Base-by-base conservation (phyloP, 2,888 invertebrate species). In the Calliphora vomitoria region DNA sequence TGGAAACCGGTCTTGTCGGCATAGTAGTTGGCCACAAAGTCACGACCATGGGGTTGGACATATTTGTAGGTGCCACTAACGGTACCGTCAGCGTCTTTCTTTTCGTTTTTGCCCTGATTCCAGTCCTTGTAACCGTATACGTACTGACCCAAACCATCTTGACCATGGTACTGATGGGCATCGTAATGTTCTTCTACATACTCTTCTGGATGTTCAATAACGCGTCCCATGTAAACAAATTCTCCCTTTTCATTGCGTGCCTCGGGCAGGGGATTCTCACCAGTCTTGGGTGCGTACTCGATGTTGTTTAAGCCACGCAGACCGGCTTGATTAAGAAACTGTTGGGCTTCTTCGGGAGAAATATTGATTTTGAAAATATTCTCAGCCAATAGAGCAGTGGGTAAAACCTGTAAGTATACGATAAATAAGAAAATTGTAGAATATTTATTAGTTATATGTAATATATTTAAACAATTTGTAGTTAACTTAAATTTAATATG, bases 1-100 rank as follows among this genome's bases (percentile, higher is more conserved):
- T 97, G 97, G 94, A 97, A 97, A n/a, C 97, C 97, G 88, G 95
- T 94, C 88, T 95, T 95, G 91, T 96, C 96, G 84, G 96, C 96
- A 95, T 96, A 96, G 93, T 97, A 97, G 87, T 95, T 93, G 86
- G 93, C 93, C 84, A 93, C 72, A 82, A 93, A 93, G 74, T 94
- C 93, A 35, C 93, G 92, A 35, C 94, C 94, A 89, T 92, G 91
- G 10, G 95, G 95, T 89, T 95, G 95, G 64, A 95, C 95, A 93
- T 96, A 97, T 87, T 95, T 95, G 92, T 97, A 97, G 10, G 96
- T 95, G n/a, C 97, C 97, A 35, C 95, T 94, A 20, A 97, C 95
- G 80, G 95, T 95, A 20, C 97, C 97, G 71, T 95, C 95, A 0
- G 95, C 94, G 85, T 95, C 95, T 78, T 96, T 95, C 91, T 95